Conservation (phyloP, 2,113 vertebrate species). For the Leptosomus discolor region DNA sequence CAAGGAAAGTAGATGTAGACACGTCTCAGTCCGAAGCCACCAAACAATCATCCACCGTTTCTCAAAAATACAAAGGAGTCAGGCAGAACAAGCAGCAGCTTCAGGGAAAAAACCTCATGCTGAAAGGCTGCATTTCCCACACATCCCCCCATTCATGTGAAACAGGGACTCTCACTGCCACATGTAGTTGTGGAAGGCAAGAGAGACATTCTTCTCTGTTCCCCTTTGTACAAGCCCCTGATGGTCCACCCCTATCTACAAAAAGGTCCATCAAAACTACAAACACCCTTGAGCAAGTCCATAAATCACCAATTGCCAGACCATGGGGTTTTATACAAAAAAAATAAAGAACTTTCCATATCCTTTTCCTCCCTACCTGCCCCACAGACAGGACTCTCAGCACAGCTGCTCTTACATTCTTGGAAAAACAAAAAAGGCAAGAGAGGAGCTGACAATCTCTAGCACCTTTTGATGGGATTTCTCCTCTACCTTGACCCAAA, state of each 20-base stretch:
- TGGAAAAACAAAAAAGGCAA: background rate
- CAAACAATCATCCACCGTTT: background rate
- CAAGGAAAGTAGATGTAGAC: fast-evolving
- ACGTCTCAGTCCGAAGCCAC: background rate
- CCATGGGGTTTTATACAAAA: background rate
- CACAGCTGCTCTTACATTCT: background rate
- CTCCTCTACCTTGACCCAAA: background rate
- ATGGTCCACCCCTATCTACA: background rate
- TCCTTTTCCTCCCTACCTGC: background rate
- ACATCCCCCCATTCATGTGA: background rate
- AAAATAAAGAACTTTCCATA: background rate
- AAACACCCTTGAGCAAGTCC: background rate
- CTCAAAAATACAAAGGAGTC: background rate
- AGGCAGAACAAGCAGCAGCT: background rate
- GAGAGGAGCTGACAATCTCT: background rate
- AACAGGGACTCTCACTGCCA: background rate
- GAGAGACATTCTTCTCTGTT: background rate
- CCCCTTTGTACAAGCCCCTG: background rate
- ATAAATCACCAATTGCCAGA: background rate
- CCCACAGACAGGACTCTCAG: background rate
- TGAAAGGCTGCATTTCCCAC: background rate
- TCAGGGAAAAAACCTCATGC: fast-evolving
- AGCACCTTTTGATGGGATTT: background rate
- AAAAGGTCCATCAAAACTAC: background rate
- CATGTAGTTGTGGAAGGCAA: background rate